Base-by-base conservation (phyloP, 2,797 vertebrate species). In the Amblyraja radiata region DNA sequence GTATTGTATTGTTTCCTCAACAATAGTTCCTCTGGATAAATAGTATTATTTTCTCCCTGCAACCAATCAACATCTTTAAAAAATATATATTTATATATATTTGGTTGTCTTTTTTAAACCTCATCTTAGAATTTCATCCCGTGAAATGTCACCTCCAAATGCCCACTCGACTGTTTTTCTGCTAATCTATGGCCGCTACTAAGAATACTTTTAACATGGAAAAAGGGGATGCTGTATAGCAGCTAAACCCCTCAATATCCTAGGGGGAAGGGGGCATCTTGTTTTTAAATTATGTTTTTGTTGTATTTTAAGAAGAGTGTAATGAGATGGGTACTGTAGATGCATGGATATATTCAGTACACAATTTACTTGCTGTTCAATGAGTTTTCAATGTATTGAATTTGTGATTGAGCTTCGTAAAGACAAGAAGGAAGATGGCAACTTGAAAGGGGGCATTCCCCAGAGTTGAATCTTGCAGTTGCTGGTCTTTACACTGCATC, bases 341-440 rank as follows among this genome's bases (percentile, higher is more conserved):
- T 68, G 21, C 16, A 88, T 65, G 61, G 28, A 58, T 58, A 83
- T 83, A 58, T 9, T 36, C 84, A 86, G 63, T 86, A 63, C 28
- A 68, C n/a, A 68, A 54, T 54, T 8, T 7, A 68, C n/a, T 88
- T 36, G 28, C 28, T 63, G 13, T 63, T 58, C 5, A 65, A 86
- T 71, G 13, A 21, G 71, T 74, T 16, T 63, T 88, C 32, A 68
- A 88, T 68, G 5, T n/a, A 88, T 65, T 65, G 58, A 65, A 65
- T 39, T 65, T 88, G 5, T 88, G 84, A 65, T n/a, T 65, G 32
- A 23, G 63, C 68, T 36, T 16, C 16, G 36, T 8, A 88, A 88
- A n/a, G 63, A 68, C 84, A 88, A 88, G 63, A 88, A n/a, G n/a
- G n/a, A 88, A 88, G 36, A 32, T 32, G 65, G n/a, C 63, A 36